Conservation (phyloP, 2,113 vertebrate genomes). For the Pteropus alecto region DNA sequence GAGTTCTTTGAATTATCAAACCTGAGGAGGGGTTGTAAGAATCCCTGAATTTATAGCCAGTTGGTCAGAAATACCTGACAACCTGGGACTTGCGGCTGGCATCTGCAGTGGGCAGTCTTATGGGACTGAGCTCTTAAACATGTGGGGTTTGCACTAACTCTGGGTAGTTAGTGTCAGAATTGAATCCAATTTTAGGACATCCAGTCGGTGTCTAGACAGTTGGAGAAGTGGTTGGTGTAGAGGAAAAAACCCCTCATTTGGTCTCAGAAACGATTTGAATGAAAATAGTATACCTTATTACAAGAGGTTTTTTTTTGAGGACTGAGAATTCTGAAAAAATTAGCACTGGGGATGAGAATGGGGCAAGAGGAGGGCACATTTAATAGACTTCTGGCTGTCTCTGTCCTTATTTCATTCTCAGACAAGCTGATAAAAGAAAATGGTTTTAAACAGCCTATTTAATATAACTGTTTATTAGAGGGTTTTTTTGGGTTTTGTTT, state of each 20-base stretch:
- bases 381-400: background rate
- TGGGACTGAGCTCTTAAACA: background rate
- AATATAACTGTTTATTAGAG: conserved; percentile 34
- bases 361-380: fast-evolving
- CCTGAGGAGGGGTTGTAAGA: background rate
- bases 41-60: background rate
- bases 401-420: background rate
- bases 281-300: background rate
- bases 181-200: background rate
- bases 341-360: background rate
- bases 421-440: conserved; percentile 25
- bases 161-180: background rate
- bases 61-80: background rate
- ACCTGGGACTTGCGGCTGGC: background rate
- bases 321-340: background rate
- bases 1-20: background rate
- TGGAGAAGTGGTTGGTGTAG: background rate
- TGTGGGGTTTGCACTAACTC: background rate
- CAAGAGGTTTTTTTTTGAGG: background rate
- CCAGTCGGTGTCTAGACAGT: too few relatives aligned
- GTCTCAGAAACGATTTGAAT: background rate
- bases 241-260: background rate
- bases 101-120: background rate
- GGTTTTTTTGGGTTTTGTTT: background rate
- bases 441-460: conserved; percentile 10